Evolutionary conservation across 1,140 invertebrate species (phyloP).

Genomic region (Linepithema humile): DNA sequence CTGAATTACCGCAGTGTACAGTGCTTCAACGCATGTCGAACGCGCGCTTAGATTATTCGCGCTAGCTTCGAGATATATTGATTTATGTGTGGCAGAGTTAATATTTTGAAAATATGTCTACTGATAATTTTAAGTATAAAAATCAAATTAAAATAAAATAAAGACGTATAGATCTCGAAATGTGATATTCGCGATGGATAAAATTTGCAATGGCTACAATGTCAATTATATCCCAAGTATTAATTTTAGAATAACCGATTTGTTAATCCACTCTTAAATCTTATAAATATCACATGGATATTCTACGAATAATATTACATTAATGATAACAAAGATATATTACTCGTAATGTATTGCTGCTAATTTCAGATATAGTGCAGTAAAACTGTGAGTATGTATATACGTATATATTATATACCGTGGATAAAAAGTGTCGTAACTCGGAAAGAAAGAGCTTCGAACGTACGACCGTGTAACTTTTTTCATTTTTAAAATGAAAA

Average conservation of each 20-base stretch:
- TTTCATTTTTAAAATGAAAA: slow-evolving; percentile 15
- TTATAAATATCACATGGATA: background rate
- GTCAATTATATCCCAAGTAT: too few relatives aligned
- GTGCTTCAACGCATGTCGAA: background rate
- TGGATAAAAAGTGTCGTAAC: background rate
- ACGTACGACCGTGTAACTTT: background rate
- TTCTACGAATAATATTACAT: too few relatives aligned
- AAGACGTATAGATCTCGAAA: too few relatives aligned
- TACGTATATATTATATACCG: too few relatives aligned
- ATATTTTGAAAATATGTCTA: background rate
- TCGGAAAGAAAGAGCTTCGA: background rate
- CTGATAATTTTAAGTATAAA: too few relatives aligned
- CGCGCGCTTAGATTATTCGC: background rate
- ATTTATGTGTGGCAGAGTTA: background rate
- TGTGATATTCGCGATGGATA: too few relatives aligned
- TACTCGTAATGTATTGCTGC: background rate
- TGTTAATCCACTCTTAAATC: too few relatives aligned
- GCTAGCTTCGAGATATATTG: background rate
- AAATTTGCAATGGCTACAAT: too few relatives aligned
- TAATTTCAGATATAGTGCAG: background rate
- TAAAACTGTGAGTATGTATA: too few relatives aligned
- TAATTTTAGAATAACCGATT: too few relatives aligned
- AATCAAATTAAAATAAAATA: too few relatives aligned
- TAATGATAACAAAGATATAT: too few relatives aligned
- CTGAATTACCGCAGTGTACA: background rate